Base-by-base conservation (phyloP, 2,113 vertebrate species). In the Sturnira hondurensis region DNA sequence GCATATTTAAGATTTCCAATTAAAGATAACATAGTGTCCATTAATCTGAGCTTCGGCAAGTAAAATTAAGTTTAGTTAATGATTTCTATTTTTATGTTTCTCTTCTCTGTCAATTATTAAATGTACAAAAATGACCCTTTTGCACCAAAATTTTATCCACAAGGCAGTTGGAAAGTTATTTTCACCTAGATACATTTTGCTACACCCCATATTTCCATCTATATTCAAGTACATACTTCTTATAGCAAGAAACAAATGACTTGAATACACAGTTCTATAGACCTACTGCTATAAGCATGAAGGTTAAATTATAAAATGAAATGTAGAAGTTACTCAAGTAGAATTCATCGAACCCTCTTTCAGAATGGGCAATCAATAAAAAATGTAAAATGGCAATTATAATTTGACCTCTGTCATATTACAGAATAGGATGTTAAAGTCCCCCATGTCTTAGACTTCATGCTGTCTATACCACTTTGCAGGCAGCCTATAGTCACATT, bases 61-160 rank as follows among this genome's bases (percentile, higher is more conserved):
- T 84, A 78, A 92, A 76, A 61, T 89, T 41, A 80, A 20, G n/a
- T 67, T 83, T 54, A 83, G 41, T 86, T 65, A 87, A 68, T 87
- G 24, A 83, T 45, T 87, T 87, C 54, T 84, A 63, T 43, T 95
- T 96, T 93, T 63, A 71, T 93, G 33, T 85, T 90, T 91, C 47
- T 63, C 14, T 88, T 76, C 13, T 76, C 43, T 76, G 50, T 88
- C 50, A 74, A 87, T 14, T 70, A 28, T 68, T 81, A 90, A 94
- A 17, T 16, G 70, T 14, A 54, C 56, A 61, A 96, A 12, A 82
- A 71, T 83, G 47, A 73, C 58, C 74, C 3, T 88, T 83, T 86
- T 78, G 5, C n/a, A 78, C 7, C 2, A 65, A 56, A 68, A 14
- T 15, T 91, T 6, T 2, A 47, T 89, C 13, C 12, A 41, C 22